A percentile compares a stretch with the other conserved stretches of the same genome.
Conservation (phyloP, 2,888 invertebrate species). For the Rhagonycha fulva region DNA sequence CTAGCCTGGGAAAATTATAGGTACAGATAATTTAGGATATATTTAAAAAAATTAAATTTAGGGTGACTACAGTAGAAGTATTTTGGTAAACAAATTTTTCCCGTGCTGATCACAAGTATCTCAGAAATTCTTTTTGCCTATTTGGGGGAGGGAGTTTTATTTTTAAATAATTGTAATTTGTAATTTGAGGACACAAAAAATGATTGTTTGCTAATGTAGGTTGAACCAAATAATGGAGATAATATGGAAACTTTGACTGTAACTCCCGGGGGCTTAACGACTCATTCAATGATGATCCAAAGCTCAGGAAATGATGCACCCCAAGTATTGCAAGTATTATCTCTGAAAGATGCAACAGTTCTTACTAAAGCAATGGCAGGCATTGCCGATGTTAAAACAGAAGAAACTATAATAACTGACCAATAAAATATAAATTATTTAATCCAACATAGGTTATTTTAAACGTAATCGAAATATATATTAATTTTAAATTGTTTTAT, state of each 20-base stretch:
- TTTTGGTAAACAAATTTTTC: background rate
- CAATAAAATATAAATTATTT: constrained; percentile 39
- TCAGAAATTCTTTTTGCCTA: background rate
- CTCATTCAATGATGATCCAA: constrained; percentile 84
- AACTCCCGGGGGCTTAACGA: constrained; percentile 66
- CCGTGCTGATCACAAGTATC: background rate
- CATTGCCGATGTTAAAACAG: constrained; percentile 72
- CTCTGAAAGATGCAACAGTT: constrained; percentile 82
- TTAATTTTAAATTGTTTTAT: background rate
- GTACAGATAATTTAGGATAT: too few species aligned
- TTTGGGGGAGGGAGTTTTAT: too few species aligned
- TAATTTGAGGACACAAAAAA: constrained; percentile 5
- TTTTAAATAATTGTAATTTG: background rate
- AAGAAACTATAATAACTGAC: constrained; percentile 64
- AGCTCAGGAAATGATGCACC: constrained; percentile 70
- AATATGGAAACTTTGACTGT: constrained; percentile 76
- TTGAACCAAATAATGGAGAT: constrained; percentile 75
- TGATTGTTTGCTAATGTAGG: constrained; percentile 55
- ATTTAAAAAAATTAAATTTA: too few species aligned
- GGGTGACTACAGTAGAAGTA: too few species aligned
- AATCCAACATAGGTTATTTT: background rate
- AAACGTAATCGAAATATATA: background rate
- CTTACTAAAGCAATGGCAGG: constrained; percentile 80
- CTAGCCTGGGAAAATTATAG: too few species aligned
- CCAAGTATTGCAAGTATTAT: constrained; percentile 83